Conservation (phyloP, 2,888 invertebrate genomes). For the Spatulosminthurus flaviceps region DNA sequence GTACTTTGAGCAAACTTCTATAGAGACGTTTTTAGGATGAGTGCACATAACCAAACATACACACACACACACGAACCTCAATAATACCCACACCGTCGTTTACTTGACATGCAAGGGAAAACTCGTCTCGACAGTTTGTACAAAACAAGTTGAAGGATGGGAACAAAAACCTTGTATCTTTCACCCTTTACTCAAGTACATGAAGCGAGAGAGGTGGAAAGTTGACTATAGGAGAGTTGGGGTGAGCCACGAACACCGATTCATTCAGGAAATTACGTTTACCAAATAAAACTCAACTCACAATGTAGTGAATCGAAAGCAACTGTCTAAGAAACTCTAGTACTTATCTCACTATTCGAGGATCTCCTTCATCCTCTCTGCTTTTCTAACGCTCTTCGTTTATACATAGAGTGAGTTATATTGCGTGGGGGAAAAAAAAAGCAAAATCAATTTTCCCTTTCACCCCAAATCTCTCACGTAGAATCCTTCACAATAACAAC, state of each 20-base stretch:
- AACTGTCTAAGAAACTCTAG: not conserved
- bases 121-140: conserved; percentile 19
- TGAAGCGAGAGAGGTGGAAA: conserved; percentile 11
- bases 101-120: conserved; percentile 16
- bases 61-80: not conserved
- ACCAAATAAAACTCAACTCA: not conserved
- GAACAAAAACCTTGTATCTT: conserved; percentile 13
- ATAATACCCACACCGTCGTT: not conserved
- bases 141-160: conserved; percentile 8
- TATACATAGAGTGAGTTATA: not conserved
- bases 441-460: not conserved
- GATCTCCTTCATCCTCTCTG: not conserved
- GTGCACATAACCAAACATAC: too few relatives aligned
- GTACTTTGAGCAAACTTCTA: too few relatives aligned
- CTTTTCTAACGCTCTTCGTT: not conserved
- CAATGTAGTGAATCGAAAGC: not conserved
- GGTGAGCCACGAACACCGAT: not conserved
- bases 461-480: not conserved
- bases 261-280: conserved; percentile 43
- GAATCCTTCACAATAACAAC: conserved; percentile 16
- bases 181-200: not conserved
- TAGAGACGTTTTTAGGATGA: too few relatives aligned
- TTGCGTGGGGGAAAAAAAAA: not conserved
- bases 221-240: not conserved
- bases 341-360: not conserved